Percentiles rank a stretch among this genome's conserved stretches.
phyloP scores from a whole-genome alignment of 2,888 invertebrate species.

The Ctena decussata region DNA sequence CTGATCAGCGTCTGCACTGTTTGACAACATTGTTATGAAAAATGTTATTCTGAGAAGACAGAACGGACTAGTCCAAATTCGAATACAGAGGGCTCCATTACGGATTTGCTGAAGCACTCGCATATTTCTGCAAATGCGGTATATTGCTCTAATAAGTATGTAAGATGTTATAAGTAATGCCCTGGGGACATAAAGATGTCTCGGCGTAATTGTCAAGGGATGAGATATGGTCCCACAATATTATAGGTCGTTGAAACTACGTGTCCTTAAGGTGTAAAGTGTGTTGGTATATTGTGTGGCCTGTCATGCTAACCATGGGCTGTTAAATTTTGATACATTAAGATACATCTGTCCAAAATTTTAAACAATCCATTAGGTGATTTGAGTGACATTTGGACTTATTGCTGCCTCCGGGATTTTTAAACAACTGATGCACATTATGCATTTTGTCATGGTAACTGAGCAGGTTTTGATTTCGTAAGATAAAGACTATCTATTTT shows the following conservation, averaged over 20 bases:
- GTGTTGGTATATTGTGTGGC: background rate
- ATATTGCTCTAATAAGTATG: background rate
- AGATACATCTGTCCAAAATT: background rate
- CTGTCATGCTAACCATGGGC: background rate
- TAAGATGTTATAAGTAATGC: background rate
- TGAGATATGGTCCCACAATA: slow-evolving; percentile 1
- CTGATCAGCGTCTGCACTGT: too few relatives aligned
- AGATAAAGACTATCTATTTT: background rate
- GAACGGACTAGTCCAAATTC: too few relatives aligned
- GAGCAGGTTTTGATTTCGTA: background rate
- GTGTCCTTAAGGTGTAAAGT: background rate
- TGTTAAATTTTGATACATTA: slow-evolving; percentile 4
- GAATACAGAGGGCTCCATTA: too few relatives aligned
- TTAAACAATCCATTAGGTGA: background rate
- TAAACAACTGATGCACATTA: background rate
- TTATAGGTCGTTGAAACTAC: background rate
- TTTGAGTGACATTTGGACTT: background rate
- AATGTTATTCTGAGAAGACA: too few relatives aligned
- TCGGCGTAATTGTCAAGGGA: background rate
- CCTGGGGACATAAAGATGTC: background rate
- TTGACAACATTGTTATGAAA: too few relatives aligned
- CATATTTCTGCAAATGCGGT: background rate
- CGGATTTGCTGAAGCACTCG: too few relatives aligned
- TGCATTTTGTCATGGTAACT: background rate
- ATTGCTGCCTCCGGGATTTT: background rate